Evolutionary conservation across 2,888 invertebrate species (phyloP), one percentile per base, ranked within the genome.

Genomic region (Trachelus tabidus): DNA sequence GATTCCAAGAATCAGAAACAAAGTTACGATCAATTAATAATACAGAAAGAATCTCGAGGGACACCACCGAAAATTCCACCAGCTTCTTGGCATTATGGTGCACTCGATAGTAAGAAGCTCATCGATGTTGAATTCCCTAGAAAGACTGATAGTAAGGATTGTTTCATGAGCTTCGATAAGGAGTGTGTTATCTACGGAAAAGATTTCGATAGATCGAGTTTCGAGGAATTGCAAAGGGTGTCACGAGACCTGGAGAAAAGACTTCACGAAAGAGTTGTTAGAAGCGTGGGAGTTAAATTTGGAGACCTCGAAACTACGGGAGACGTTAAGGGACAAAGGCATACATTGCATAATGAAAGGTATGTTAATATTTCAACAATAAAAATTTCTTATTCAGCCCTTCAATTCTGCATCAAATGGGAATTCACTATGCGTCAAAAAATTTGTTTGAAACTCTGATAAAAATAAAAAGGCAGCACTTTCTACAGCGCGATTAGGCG

Each of bases 61-160:
- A 82, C 83, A 73, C 82, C 77, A 76, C 80, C 80, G n/a, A 78
- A 73, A n/a, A 76, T n/a, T 68, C 40, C 89, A 90, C 30, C 89
- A 88, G 11, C 91, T 89, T 78, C 91, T 90, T 87, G 81, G 93
- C 93, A 80, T 92, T 92, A 79, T 92, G 91, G 11, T 34, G 89
- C 92, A 33, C 79, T 90, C 79, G 91, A 92, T 37, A 83, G 75
- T 92, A 82, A 84, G 71, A 87, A 88, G 76, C 79, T 89, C 75
- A 89, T 89, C 76, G 88, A 89, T 76, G 82, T 89, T 12, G 87
- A 84, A 15, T 80, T 83, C 6, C 81, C 79, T 35, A 77, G 76
- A 12, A 82, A 83, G n/a, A 78, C 79, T 35, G 77, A 76, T 12
- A 79, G 76, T 35, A 69, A 75, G 40, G 73, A 76, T 37, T 30